phyloP scores from a whole-genome alignment of 2,113 vertebrate genomes.

The Helogale parvula region DNA sequence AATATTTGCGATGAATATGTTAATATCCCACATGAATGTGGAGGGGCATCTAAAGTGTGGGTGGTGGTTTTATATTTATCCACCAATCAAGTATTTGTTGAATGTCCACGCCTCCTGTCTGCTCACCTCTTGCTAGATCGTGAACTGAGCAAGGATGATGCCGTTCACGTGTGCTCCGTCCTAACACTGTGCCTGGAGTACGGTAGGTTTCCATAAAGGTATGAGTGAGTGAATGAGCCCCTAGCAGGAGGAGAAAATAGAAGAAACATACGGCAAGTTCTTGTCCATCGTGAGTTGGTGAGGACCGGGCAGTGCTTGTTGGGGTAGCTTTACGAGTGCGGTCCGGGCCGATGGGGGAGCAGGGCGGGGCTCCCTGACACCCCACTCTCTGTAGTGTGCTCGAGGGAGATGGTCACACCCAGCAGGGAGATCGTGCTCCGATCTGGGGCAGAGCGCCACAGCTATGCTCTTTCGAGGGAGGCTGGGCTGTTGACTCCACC shows the following conservation, averaged over 20 bases:
- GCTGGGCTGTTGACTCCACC: constrained; percentile 19
- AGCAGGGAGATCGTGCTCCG: background rate
- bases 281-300: background rate
- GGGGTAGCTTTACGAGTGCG: accelerated
- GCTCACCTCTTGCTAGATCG: background rate
- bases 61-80: background rate
- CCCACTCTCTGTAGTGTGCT: background rate
- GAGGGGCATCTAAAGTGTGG: background rate
- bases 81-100: accelerated
- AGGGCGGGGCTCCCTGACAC: background rate
- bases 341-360: accelerated
- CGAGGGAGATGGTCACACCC: accelerated
- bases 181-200: accelerated
- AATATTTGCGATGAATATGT: background rate
- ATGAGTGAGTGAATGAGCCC: accelerated
- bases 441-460: background rate
- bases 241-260: accelerated
- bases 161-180: accelerated
- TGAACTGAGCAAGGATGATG: accelerated
- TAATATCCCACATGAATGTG: background rate
- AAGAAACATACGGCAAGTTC: background rate
- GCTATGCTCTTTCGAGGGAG: background rate
- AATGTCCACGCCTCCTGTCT: accelerated
- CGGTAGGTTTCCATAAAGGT: background rate
- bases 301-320: background rate